These are phyloP conservation scores for Patella caerulea DNA, from an alignment of 2,888 invertebrate genomes.

Conservation along the genomic window DNA sequence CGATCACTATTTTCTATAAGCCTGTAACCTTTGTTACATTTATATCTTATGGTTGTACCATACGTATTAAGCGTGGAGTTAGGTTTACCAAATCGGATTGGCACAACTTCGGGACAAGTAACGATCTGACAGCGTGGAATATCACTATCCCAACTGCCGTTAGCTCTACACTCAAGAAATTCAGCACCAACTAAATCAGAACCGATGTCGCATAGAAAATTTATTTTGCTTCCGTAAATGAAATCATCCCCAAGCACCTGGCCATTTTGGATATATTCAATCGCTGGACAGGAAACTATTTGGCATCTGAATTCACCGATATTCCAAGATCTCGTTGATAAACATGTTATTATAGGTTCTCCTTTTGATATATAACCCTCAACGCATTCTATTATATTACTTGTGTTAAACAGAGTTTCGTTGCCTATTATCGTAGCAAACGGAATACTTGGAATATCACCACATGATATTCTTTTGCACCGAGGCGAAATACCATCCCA, in stretches of 20 bases:
- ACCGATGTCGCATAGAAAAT: constrained; percentile 33
- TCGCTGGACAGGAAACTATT: constrained; percentile 24
- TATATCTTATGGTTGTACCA: constrained; percentile 47
- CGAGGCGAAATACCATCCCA: constrained; percentile 29
- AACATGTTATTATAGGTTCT: constrained; percentile 13
- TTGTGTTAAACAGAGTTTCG: constrained; percentile 20
- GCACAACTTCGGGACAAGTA: constrained; percentile 24
- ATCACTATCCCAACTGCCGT: constrained; percentile 53
- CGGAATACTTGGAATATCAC: constrained; percentile 54
- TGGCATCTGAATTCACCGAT: constrained; percentile 23
- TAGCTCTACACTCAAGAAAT: constrained; percentile 44
- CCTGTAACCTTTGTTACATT: constrained; percentile 52
- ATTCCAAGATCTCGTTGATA: constrained; percentile 42
- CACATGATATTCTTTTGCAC: constrained; percentile 39
- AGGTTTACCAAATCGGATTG: neutral
- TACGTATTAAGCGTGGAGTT: constrained; percentile 31
- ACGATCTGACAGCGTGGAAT: constrained; percentile 45
- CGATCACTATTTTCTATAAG: constrained; percentile 41
- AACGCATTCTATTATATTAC: constrained; percentile 6
- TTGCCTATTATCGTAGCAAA: constrained; percentile 26
- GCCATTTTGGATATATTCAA: constrained; percentile 15
- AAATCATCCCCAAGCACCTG: constrained; percentile 27
- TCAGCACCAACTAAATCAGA: constrained; percentile 47
- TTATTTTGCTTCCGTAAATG: constrained; percentile 31
- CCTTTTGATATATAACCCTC: constrained; percentile 17